Base-by-base conservation (phyloP, 2,113 vertebrate species). In the Dendrocopos noguchii region DNA sequence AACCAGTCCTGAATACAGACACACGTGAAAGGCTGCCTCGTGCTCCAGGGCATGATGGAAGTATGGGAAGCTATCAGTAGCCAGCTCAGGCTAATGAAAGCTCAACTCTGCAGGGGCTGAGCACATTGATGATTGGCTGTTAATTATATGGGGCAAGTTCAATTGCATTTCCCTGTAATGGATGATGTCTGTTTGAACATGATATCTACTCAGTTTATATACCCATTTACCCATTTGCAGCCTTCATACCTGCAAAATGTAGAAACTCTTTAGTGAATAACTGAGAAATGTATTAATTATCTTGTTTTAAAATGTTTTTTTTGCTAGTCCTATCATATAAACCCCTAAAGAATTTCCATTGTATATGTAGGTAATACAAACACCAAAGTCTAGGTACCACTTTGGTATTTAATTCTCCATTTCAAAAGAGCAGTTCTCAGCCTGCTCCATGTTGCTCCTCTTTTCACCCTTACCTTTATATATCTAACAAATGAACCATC, bases 131-230 rank as follows among this genome's bases (percentile, higher is more conserved):
- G 67, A 72, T 63, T 79, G 72, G 70, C 53, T 91, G 64, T 72
- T 95, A 96, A 95, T 93, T 96, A 89, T 18, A 42, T 74, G 50
- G 80, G 90, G 70, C 81, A 92, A 93, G 80, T 93, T 90, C 83
- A 94, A 82, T 94, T 86, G 81, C 60, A 59, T 86, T 85, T 89
- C 68, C 65, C 56, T 85, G 77, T 53, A 85, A 78, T 61, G 84
- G 65, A 61, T 91, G 89, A 46, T 80, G 66, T 92, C 89, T 95
- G 73, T 64, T 85, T 95, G 89, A 85, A 81, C 75, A 74, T 80
- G 84, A 93, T 94, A 94, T 57, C 85, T 79, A 29, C 57, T 85
- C 3, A 1, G 47, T 87, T 83, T 80, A 47, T 65, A 60, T 25
- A 79, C 7, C 12, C 50, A 79, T 70, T 84, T 92, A 91, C 85